phyloP scores from a whole-genome alignment of 2,888 invertebrate genomes.

The Eupithecia abbreviata region DNA sequence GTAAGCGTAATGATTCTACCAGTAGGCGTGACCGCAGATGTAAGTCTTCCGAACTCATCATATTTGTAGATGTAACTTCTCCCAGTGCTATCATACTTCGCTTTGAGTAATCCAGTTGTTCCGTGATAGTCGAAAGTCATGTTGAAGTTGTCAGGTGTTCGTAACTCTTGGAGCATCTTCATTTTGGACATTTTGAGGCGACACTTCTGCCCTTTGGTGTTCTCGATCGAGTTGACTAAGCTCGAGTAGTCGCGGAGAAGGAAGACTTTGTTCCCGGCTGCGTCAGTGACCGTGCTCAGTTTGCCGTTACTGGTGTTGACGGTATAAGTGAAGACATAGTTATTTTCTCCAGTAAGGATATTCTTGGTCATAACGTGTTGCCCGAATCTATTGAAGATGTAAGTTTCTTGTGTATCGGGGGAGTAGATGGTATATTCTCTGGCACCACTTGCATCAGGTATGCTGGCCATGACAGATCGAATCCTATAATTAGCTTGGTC shows the following conservation, averaged over 20 bases:
- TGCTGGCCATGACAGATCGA: constrained; percentile 94
- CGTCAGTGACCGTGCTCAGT: constrained; percentile 95
- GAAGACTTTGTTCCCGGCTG: constrained; percentile 95
- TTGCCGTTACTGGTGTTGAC: constrained; percentile 98
- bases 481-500: constrained; percentile 97
- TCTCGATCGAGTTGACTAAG: constrained; percentile 96
- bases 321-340: constrained; percentile 97
- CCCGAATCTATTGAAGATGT: constrained; percentile 96
- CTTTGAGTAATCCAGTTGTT: constrained; percentile 93
- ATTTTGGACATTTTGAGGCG: constrained; percentile 95
- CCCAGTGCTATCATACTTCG: constrained; percentile 94
- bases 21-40: constrained; percentile 96
- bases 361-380: constrained; percentile 97
- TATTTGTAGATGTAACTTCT: constrained; percentile 97
- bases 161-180: constrained; percentile 94
- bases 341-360: constrained; percentile 96
- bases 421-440: constrained; percentile 97
- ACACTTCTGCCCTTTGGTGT: constrained; percentile 96
- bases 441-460: constrained; percentile 92
- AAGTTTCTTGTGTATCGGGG: constrained; percentile 97
- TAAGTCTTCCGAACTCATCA: constrained; percentile 96
- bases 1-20: constrained; percentile 94
- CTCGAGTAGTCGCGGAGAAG: constrained; percentile 92
- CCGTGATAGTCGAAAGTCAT: constrained; percentile 97
- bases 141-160: constrained; percentile 96